Conservation (phyloP, 1,140 invertebrate genomes). For the Macrostomum lignano region DNA sequence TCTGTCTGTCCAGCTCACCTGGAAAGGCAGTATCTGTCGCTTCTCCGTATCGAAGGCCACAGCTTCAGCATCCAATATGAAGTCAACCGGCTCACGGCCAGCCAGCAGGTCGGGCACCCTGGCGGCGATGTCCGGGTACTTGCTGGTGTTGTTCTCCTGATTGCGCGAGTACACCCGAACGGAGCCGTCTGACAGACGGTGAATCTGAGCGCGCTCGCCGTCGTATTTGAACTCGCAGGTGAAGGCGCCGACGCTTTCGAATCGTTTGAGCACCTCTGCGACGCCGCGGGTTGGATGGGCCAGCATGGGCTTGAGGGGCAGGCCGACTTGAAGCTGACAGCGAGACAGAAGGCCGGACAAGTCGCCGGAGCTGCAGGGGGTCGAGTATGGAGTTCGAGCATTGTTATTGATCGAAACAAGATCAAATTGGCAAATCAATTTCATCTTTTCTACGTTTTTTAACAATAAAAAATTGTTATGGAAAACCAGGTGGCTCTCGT, state of each 20-base stretch:
- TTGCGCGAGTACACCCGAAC: slow-evolving; percentile 72
- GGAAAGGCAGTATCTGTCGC: slow-evolving; percentile 77
- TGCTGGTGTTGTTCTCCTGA: slow-evolving; percentile 85
- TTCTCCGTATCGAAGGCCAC: slow-evolving; percentile 76
- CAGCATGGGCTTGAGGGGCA: slow-evolving; percentile 90
- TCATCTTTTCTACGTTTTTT: no score
- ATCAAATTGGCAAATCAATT: no score
- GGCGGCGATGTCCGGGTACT: slow-evolving; percentile 78
- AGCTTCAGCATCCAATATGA: slow-evolving; percentile 77
- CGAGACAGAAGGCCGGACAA: slow-evolving; percentile 4
- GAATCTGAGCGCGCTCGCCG: slow-evolving; percentile 76
- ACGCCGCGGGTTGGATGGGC: slow-evolving; percentile 78
- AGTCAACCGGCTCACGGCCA: slow-evolving; percentile 37
- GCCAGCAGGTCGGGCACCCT: slow-evolving; percentile 30
- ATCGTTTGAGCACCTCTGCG: slow-evolving; percentile 55
- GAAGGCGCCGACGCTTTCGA: slow-evolving; percentile 55
- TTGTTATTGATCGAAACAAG: slow-evolving; percentile 3
- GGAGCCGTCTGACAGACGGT: background rate
- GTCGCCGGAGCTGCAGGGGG: no score
- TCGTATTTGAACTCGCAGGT: slow-evolving; percentile 99
- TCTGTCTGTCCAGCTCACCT: no score
- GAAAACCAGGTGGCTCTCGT: no score
- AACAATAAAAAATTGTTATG: no score
- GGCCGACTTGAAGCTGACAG: slow-evolving; percentile 18
- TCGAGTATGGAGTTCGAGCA: slow-evolving; percentile 6